A percentile compares a stretch with the other conserved stretches of the same genome.
These are phyloP conservation scores for Gasterosteus aculeatus DNA, from an alignment of 2,113 vertebrate genomes.

Conservation along the genomic window DNA sequence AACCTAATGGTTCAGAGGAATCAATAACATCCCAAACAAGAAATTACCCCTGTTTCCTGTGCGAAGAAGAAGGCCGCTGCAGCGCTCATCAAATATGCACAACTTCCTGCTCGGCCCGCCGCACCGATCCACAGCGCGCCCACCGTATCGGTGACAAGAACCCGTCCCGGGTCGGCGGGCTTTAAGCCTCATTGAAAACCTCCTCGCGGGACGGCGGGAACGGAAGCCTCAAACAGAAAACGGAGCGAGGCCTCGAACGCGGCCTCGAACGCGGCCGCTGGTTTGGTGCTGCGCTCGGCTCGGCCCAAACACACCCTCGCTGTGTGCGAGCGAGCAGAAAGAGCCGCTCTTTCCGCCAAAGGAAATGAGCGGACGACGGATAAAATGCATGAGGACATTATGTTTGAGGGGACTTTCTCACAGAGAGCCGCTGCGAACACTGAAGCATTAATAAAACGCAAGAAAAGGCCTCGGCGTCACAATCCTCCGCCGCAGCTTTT, in stretches of 20 bases:
- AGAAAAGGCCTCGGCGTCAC: constrained; percentile 35
- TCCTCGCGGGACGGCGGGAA: constrained; percentile 13
- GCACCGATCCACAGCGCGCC: constrained; percentile 46
- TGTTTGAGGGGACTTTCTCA: constrained; percentile 60
- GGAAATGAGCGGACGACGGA: constrained; percentile 76
- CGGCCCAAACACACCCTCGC: constrained; percentile 20
- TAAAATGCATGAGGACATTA: constrained; percentile 66
- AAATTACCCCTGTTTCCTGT: constrained; percentile 14
- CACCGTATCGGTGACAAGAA: constrained; percentile 60
- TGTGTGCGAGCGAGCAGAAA: constrained; percentile 51
- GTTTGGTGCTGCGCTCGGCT: constrained; percentile 38
- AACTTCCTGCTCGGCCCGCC: constrained; percentile 46
- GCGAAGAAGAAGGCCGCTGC: not conserved
- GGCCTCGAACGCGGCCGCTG: constrained; percentile 50
- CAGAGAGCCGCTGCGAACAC: constrained; percentile 29
- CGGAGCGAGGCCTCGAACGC: constrained; percentile 35
- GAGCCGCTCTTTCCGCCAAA: constrained; percentile 72
- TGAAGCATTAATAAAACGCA: constrained; percentile 55
- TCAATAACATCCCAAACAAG: not conserved
- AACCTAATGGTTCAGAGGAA: not conserved
- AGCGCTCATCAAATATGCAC: constrained; percentile 65
- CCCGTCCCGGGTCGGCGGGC: constrained; percentile 42
- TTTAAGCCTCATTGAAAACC: constrained; percentile 52
- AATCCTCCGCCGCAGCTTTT: constrained; percentile 25
- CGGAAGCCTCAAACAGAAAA: constrained; percentile 25